Percentiles rank a stretch among this genome's conserved stretches.
Evolutionary conservation across 2,888 invertebrate species (phyloP).

Genomic region (Drosophila eohydei): DNA sequence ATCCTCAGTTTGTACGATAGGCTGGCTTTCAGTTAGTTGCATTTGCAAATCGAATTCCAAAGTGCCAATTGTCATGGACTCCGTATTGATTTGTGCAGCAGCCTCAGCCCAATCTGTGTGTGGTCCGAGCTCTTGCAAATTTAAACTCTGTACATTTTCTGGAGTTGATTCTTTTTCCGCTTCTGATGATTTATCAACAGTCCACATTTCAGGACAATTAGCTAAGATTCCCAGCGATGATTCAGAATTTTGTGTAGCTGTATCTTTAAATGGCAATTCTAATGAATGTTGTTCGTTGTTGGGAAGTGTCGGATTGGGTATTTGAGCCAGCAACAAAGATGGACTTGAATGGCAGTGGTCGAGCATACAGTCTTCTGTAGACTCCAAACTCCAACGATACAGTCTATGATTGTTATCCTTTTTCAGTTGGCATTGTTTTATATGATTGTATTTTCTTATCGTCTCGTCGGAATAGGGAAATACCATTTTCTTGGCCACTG

Average conservation of each 20-base stretch:
- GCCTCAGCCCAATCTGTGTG: constrained; percentile 29
- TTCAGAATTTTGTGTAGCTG: not conserved
- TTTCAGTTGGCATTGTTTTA: constrained; percentile 42
- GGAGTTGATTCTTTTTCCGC: rapidly evolving
- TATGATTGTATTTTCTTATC: constrained; percentile 7
- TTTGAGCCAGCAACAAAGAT: constrained; percentile 20
- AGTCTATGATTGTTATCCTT: constrained; percentile 52
- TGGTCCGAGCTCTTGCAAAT: not conserved
- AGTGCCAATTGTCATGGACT: constrained; percentile 33
- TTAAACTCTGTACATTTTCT: not conserved
- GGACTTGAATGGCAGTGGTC: not conserved
- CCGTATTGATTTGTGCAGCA: constrained; percentile 31
- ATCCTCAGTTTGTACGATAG: constrained; percentile 11
- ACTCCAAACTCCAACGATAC: constrained; percentile 33
- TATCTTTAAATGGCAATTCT: not conserved
- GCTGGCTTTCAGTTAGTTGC: constrained; percentile 26
- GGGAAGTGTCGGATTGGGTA: not conserved
- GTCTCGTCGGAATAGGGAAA: constrained; percentile 41
- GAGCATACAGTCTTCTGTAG: not conserved
- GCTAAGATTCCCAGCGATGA: not conserved
- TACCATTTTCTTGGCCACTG: constrained; percentile 50
- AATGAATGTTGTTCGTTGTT: not conserved
- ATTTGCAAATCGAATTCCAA: constrained; percentile 11
- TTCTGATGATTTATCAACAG: not conserved
- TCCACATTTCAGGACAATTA: constrained; percentile 13